phyloP scores from a whole-genome alignment of 2,113 vertebrate species.

The Haemorhous mexicanus region DNA sequence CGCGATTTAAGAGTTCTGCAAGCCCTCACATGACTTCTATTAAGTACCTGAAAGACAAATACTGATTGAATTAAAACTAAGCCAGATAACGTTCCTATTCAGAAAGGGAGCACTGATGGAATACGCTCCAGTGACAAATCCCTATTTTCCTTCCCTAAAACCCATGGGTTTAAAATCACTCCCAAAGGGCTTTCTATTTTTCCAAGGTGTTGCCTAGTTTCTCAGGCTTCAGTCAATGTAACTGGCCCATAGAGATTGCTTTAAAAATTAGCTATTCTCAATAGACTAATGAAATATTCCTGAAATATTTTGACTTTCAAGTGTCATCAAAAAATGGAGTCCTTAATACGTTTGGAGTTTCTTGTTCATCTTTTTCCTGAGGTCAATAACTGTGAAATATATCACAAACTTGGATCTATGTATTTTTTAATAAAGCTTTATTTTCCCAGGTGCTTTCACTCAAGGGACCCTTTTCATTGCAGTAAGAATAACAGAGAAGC shows the following conservation, averaged over 20 bases:
- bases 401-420: not conserved
- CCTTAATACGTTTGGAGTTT: not conserved
- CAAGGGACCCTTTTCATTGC: not conserved
- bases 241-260: not conserved
- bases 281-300: not conserved
- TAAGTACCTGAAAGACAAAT: not conserved
- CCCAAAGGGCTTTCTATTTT: not conserved
- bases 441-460: not conserved
- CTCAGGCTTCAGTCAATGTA: not conserved
- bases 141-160: not conserved
- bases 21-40: not conserved
- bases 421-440: not conserved
- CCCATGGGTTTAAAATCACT: not conserved
- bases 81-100: not conserved
- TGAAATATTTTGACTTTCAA: not conserved
- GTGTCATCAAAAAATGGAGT: not conserved
- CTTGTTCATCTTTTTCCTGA: not conserved
- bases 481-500: not conserved
- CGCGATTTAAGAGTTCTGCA: not conserved
- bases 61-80: not conserved
- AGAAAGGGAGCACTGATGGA: not conserved
- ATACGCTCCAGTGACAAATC: not conserved
- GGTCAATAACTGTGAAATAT: not conserved
- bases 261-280: not conserved
- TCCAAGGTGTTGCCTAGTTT: not conserved